Percentiles rank a stretch among this genome's conserved stretches.
phyloP scores from a whole-genome alignment of 2,797 vertebrate genomes.

The Thripadectes ignobilis region DNA sequence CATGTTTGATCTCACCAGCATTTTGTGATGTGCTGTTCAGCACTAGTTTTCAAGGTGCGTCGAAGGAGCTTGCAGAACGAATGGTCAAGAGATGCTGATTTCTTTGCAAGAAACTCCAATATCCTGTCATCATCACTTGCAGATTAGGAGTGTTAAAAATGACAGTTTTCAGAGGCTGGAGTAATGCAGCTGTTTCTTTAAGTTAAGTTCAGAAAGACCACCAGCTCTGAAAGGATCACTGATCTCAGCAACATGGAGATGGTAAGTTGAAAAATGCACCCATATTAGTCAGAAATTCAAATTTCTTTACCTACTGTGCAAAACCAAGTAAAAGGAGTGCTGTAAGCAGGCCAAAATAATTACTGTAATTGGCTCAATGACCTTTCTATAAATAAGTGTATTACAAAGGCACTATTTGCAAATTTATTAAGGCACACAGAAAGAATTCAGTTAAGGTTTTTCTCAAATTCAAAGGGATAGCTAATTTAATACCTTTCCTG shows the following conservation, averaged over 20 bases:
- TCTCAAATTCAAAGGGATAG: background rate
- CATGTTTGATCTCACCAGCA: background rate
- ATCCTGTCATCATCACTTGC: background rate
- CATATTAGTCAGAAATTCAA: background rate
- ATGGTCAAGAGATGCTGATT: background rate
- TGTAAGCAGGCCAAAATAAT: background rate
- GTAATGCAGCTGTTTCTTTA: background rate
- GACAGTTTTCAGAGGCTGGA: background rate
- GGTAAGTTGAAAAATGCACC: rapidly evolving
- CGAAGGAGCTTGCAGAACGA: background rate
- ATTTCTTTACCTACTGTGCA: background rate
- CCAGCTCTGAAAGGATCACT: background rate
- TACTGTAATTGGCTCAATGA: background rate
- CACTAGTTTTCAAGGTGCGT: background rate
- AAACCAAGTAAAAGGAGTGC: background rate
- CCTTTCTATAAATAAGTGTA: background rate
- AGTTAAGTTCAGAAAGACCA: background rate
- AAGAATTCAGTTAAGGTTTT: background rate
- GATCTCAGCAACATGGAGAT: rapidly evolving
- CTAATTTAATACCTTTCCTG: background rate
- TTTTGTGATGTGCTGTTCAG: background rate
- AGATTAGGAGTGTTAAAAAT: background rate
- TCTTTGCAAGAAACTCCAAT: background rate
- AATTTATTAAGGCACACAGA: background rate
- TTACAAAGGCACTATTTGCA: background rate